Evolutionary conservation across 2,888 invertebrate genomes (phyloP), one percentile per base, ranked within the genome.

Genomic region (Drosophila robusta): DNA sequence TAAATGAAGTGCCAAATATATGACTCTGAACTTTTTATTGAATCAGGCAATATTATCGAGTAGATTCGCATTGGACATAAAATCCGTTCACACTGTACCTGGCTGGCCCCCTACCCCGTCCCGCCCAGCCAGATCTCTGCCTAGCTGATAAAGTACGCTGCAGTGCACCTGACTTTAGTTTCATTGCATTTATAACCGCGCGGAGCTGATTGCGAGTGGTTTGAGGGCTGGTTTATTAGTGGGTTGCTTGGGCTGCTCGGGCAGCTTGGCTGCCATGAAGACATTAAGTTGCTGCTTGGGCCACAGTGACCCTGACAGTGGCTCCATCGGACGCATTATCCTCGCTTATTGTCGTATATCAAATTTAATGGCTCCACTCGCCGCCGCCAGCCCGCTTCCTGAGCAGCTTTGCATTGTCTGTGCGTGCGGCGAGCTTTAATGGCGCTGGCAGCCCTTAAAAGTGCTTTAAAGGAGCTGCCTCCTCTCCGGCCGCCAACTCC

Each of bases 341-440:
- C 76, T 18, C 75, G 81, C 87, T 83, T 85, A 77, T 87, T 87
- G 85, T 76, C 85, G 85, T 87, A 85, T 81, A 83, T 87, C 87
- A 83, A 76, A 87, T 70, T 79, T 87, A 83, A 83, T 83, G 83
- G 82, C 67, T 68, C 55, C 67, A 69, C 84, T 68, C 61, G 78
- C 65, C 70, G 65, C 22, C 54, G 41, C 66, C 34, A 14, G 39
- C 12, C 41, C 11, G 70, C 71, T 80, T 85, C 82, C 85, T 71
- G 72, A 57, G 87, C 60, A 46, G 56, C 72, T 68, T 49, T 49
- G 58, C 64, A 63, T 70, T 67, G 66, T 56, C 63, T 71, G 71
- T 76, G 71, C 63, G 71, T 70, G 74, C 47, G 39, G 9, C 34
- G 36, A 47, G 63, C 76, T 85, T 85, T 85, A 80, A 80, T 81